Conservation (phyloP, 2,797 vertebrate genomes). For the Falco rusticolus region DNA sequence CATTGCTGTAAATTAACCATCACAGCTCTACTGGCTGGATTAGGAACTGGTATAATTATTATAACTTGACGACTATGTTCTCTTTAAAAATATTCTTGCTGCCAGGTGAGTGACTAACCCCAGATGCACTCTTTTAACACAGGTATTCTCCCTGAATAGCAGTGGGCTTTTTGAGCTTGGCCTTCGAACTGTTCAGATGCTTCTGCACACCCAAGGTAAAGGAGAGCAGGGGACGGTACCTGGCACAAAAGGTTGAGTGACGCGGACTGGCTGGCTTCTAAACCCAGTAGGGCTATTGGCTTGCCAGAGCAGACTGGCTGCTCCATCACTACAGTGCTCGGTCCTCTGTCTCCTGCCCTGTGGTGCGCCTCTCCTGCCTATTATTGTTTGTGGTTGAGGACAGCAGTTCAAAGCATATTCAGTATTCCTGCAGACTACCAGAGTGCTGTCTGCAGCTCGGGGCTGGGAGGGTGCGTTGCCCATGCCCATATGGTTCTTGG, state of each 20-base stretch:
- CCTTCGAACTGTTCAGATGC: neutral
- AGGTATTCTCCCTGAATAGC: neutral
- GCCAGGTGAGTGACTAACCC: neutral
- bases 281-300: neutral
- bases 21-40: neutral
- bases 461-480: neutral
- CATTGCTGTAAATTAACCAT: neutral
- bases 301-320: neutral
- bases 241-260: neutral
- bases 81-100: neutral
- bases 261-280: neutral
- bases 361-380: neutral
- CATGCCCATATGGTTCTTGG: fast-evolving
- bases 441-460: neutral
- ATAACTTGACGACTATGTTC: neutral
- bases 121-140: neutral
- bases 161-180: neutral
- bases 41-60: neutral
- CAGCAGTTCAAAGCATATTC: neutral
- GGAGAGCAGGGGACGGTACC: neutral
- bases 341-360: neutral
- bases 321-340: fast-evolving
- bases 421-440: neutral
- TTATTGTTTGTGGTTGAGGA: neutral
- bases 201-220: neutral